Conservation (phyloP, 1,140 invertebrate genomes). For the Brachionus paranguensis region DNA sequence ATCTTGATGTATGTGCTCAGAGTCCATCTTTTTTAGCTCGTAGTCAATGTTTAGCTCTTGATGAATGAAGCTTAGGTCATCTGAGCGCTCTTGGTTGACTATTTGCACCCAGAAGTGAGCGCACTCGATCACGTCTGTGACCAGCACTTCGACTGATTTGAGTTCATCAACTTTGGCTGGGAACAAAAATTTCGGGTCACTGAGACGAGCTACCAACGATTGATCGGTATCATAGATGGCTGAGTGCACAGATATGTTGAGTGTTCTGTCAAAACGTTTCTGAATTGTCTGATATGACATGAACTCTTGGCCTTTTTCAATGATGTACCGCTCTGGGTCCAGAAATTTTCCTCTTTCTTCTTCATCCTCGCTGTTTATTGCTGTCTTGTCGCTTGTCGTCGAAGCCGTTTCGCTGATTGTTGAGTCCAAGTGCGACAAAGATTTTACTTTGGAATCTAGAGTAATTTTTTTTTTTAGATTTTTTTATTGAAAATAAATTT, state of each 20-base stretch:
- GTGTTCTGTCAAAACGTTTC: neutral
- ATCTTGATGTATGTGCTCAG: neutral
- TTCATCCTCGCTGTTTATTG: neutral
- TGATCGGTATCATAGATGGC: neutral
- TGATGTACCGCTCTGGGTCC: neutral
- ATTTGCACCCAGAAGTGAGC: slow-evolving; percentile 27
- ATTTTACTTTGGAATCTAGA: neutral
- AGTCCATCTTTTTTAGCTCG: neutral
- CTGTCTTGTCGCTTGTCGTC: neutral
- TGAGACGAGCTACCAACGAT: neutral
- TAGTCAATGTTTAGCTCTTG: neutral
- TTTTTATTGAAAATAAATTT: neutral
- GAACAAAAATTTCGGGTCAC: slow-evolving; percentile 4
- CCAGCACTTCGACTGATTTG: neutral
- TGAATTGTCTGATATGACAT: neutral
- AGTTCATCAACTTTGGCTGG: neutral
- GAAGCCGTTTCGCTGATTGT: neutral
- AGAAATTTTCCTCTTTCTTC: neutral
- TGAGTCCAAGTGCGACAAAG: neutral
- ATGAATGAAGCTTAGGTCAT: neutral
- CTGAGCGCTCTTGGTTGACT: neutral
- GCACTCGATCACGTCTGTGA: slow-evolving; percentile 10
- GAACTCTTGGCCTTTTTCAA: neutral
- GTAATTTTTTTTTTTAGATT: neutral
- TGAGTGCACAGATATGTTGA: neutral